Base-by-base conservation (phyloP, 2,888 invertebrate genomes). In the Cheiracanthium punctorium region DNA sequence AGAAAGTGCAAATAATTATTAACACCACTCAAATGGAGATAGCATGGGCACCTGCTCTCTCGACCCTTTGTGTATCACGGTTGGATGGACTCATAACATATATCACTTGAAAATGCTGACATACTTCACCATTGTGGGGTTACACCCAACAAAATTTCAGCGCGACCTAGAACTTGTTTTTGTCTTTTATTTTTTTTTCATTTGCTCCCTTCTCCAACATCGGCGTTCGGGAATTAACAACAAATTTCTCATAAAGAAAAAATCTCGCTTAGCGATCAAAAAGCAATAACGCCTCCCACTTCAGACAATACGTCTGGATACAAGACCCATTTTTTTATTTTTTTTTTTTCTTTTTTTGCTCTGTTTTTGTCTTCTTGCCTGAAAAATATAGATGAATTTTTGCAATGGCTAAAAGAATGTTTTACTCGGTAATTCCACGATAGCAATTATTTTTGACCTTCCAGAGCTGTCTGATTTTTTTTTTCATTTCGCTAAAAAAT, bases 141-240 rank as follows among this genome's bases (percentile, higher is more conserved):
- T 80, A 71, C 79, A 71, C 79, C 79, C 79, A 80, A 71, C 20
- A 17, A 48, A 48, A n/a, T 4, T 37, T 41, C 17, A 58, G 20
- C 20, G 17, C n/a, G 70, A 71, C 71, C 71, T 80, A 71, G 30
- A 64, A 72, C 64, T 41, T 58, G 30, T 14, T 32, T 67, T 67
- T 67, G 8, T 52, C 10, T 52, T 64, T 5, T 32, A 14, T 4
- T 5, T 32, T 67, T 29, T 20, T 67, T 28, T 48, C 20, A 14
- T n/a, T n/a, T n/a, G n/a, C n/a, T n/a, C n/a, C n/a, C n/a, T n/a
- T n/a, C n/a, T n/a, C n/a, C n/a, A n/a, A n/a, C n/a, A n/a, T n/a
- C n/a, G n/a, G n/a, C n/a, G 12, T 14, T 30, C 24, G 30, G 17
- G n/a, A 67, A n/a, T 17, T 32, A 67, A 14, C n/a, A n/a, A n/a